phyloP scores from a whole-genome alignment of 1,140 invertebrate species.

The Sitophilus oryzae region DNA sequence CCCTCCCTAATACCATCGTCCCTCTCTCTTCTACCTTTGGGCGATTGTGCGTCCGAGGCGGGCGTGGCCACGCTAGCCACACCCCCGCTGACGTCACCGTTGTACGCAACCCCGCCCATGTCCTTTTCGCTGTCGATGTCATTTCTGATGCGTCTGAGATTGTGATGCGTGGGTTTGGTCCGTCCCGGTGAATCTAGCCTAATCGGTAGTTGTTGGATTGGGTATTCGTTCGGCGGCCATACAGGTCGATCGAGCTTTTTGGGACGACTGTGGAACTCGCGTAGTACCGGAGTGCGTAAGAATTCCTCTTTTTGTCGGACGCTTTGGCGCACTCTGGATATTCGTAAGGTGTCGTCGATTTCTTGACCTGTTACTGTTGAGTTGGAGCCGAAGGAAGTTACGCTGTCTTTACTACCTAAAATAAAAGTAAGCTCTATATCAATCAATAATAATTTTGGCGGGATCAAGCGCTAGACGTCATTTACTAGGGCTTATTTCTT shows the following conservation, averaged over 20 bases:
- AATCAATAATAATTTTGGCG: too few relatives aligned
- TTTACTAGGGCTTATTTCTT: too few relatives aligned
- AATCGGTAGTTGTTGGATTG: too few relatives aligned
- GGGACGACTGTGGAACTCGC: conserved; percentile 70
- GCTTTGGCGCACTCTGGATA: conserved; percentile 70
- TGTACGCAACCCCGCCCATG: conserved; percentile 8
- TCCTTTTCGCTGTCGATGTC: conserved; percentile 44
- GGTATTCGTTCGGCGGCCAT: conserved; percentile 57
- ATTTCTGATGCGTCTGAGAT: conserved; percentile 43
- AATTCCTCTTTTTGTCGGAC: conserved; percentile 85
- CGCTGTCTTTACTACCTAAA: conserved; percentile 55
- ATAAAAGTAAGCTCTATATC: conserved; percentile 3
- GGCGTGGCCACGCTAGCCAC: conserved; percentile 20
- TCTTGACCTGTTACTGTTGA: conserved; percentile 61
- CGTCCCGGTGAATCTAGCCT: conserved; percentile 37
- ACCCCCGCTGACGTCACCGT: conserved; percentile 24
- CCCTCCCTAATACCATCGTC: conserved; percentile 27
- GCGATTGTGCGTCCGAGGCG: conserved; percentile 25
- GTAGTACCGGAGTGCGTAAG: conserved; percentile 63
- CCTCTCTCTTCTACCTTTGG: conserved; percentile 11
- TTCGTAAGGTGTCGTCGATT: conserved; percentile 60
- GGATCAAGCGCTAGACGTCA: too few relatives aligned
- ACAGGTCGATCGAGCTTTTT: conserved; percentile 66
- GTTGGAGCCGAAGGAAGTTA: conserved; percentile 58
- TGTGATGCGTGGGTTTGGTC: conserved; percentile 43